phyloP scores from a whole-genome alignment of 1,140 invertebrate species.

The Apolygus lucorum region DNA sequence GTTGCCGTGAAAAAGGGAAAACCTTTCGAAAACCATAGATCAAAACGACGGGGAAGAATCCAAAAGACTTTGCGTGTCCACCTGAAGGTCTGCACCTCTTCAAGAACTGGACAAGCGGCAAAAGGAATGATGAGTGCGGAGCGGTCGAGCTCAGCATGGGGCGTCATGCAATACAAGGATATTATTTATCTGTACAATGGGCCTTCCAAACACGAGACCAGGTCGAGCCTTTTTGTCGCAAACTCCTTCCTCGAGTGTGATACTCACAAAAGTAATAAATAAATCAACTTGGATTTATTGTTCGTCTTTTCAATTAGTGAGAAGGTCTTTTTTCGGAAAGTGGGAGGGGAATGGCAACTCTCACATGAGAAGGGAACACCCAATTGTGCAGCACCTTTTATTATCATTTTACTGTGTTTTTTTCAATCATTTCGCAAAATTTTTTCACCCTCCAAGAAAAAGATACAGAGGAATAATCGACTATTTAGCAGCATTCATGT shows the following conservation, averaged over 20 bases:
- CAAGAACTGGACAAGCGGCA: background rate
- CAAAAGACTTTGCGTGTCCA: background rate
- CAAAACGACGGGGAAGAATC: background rate
- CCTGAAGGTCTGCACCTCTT: background rate
- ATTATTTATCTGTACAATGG: conserved; percentile 17
- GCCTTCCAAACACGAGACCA: background rate
- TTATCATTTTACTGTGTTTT: no score
- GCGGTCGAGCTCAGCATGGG: background rate
- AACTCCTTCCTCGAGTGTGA: background rate
- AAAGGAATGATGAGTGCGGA: background rate
- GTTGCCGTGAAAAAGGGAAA: no score
- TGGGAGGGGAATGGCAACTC: no score
- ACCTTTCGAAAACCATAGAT: conserved; percentile 4
- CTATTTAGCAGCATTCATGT: no score
- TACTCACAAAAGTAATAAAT: conserved; percentile 10
- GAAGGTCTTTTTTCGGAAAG: no score
- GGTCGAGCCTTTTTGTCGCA: background rate
- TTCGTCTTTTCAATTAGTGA: conserved; percentile 6
- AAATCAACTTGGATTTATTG: conserved; percentile 4
- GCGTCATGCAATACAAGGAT: conserved; percentile 11
- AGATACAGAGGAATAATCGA: no score
- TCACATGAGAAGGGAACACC: no score
- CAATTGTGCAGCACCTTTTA: no score
- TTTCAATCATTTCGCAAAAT: no score
- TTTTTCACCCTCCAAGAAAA: no score